Percentiles rank a stretch among this genome's conserved stretches.
phyloP scores from a whole-genome alignment of 2,888 invertebrate species.

The Lasioglossum leucozonium region DNA sequence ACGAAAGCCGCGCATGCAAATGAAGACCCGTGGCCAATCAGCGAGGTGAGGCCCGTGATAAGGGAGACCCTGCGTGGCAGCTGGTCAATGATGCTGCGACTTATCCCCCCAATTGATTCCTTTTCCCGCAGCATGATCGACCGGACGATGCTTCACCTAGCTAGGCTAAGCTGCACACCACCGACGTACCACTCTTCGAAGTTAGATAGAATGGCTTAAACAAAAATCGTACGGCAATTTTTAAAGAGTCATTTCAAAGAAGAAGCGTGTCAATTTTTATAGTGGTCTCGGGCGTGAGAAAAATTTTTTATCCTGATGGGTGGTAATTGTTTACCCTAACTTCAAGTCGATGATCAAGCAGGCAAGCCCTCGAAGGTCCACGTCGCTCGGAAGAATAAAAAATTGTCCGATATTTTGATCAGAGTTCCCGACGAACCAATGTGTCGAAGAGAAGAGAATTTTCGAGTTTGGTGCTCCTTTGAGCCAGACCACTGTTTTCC shows the following conservation, averaged over 20 bases:
- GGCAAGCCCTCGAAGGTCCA: neutral
- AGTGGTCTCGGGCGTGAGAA: neutral
- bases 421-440: neutral
- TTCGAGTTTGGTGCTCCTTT: neutral
- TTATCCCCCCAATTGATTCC: neutral
- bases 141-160: neutral
- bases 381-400: neutral
- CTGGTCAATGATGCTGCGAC: neutral
- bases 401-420: neutral
- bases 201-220: neutral
- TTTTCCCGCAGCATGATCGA: neutral
- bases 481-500: neutral
- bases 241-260: neutral
- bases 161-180: neutral
- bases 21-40: conserved; percentile 64
- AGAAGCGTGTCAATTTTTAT: neutral
- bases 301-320: neutral
- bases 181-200: neutral
- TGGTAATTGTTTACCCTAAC: too few relatives aligned
- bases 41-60: conserved; percentile 53
- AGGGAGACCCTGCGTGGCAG: conserved; percentile 4
- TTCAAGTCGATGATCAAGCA: too few relatives aligned
- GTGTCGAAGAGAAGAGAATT: neutral
- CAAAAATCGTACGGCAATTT: neutral
- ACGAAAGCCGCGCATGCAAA: conserved; percentile 77